Base-by-base conservation (phyloP, 2,113 vertebrate species). In the Catharus bicknelli region DNA sequence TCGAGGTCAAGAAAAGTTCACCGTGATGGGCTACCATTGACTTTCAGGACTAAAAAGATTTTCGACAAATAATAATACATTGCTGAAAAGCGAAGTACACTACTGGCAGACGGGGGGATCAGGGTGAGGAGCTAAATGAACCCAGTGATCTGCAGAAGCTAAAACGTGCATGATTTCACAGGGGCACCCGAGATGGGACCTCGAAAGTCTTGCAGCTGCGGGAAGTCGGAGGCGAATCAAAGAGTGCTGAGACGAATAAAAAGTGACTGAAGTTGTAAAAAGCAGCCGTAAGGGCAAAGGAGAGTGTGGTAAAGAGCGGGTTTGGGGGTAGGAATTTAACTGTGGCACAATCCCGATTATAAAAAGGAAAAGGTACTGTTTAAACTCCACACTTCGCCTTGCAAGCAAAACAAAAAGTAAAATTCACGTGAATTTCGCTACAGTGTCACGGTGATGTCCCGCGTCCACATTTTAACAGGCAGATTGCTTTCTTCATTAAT, bases 1-100 rank as follows among this genome's bases (percentile, higher is more conserved):
- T 38, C 55, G 97, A 97, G 98, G 98, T 99, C 98, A 99, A 68
- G 95, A 92, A 97, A 97, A 99, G 98, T 99, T 99, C 98, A 99
- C 72, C 51, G 63, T 63, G 95, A 94, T 94, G 97, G 90, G 89
- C 73, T 45, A 72, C 89, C 87, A 85, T 27, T 70, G 93, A 92
- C 94, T 96, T 96, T 95, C 64, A 21, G 87, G 88, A 78, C 76
- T 67, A 87, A 85, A 90, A 91, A 94, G 64, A 78, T 93, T 96
- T 96, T 86, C 57, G 40, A 40, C 94, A 94, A 96, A 83, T 88
- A 96, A 92, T 85, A 95, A 47, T 27, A 62, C 48, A 11, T 42
- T 69, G 79, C 88, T 90, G 68, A 88, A 90, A 91, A 86, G 81
- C 11, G 18, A 93, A 91, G 80, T 26, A 47, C 25, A 1, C 80